Evolutionary conservation across 1,140 invertebrate genomes (phyloP), one percentile per base, ranked within the genome.

Genomic region (Panagrolaimus sp.): DNA sequence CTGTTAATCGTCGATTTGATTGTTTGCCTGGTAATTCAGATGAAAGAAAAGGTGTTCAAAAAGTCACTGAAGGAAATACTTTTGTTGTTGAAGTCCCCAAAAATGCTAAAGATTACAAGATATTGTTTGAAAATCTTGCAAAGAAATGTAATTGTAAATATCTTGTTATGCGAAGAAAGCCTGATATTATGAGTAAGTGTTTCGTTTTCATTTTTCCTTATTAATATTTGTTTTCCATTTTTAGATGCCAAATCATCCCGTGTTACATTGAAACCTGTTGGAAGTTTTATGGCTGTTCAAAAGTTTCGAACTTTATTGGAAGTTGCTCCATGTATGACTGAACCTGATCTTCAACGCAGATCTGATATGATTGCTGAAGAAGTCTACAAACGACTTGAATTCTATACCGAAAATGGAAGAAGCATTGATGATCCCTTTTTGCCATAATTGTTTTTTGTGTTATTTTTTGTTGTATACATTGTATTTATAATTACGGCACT

Each of bases 271-370:
- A 58, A 21, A 1, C 52, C 52, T 6, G 52, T 28, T 58, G 52
- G 52, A 21, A 58, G 21, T 28, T 58, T 58, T 28, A 26, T 58
- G 21, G 21, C 15, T 12, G 52, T 58, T 12, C 14, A 21, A 21
- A 58, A 58, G 17, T 58, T 58, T 28, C 52, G 52, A 14, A 58
- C 14, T 12, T 28, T 58, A n/a, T 28, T 58, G 8, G 52, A 58
- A 21, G 21, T 58, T 28, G 14, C 10, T 12, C 52, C 52, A 14
- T 8, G 28, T 21, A 6, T 24, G 21, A 21, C 0, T n/a, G 7
- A 26, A 21, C 21, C 8, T 1, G n/a, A 58, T 7, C 21, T 10
- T 14, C 15, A 14, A 12, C 1, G 17, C 14, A 12, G 52, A 2
- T 21, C 28, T 1, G 17, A 58, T n/a, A 8, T 21, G 8, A 58